These are phyloP conservation scores for Magallana angulata DNA, from an alignment of 1,140 invertebrate species.

Conservation along the genomic window DNA sequence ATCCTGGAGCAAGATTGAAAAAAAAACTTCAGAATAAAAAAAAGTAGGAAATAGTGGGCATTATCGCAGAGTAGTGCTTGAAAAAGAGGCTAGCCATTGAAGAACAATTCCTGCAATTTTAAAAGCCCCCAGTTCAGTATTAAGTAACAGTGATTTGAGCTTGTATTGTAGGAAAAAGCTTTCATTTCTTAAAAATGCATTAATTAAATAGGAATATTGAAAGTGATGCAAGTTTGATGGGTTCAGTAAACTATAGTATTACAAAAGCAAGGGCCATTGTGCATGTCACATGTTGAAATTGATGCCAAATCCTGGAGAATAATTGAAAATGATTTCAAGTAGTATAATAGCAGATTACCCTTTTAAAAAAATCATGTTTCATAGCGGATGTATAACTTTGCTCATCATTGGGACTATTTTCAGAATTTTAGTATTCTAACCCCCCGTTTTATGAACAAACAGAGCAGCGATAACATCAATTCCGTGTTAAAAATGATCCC, in stretches of 20 bases:
- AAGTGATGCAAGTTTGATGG: constrained; percentile 13
- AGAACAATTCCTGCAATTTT: background rate
- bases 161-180: background rate
- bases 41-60: no score
- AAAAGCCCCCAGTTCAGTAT: background rate
- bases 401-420: background rate
- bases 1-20: background rate
- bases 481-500: constrained; percentile 19
- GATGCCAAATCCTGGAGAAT: background rate
- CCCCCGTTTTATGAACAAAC: background rate
- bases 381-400: background rate
- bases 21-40: no score
- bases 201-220: background rate
- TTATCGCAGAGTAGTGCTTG: no score
- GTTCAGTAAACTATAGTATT: background rate
- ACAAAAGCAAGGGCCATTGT: background rate
- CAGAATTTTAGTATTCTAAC: background rate
- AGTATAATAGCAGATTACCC: background rate
- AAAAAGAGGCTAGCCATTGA: no score
- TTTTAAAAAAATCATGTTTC: background rate
- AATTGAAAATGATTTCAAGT: background rate
- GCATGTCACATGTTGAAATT: constrained; percentile 14
- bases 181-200: background rate
- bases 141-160: background rate
- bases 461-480: constrained; percentile 7